Percentiles rank a stretch among this genome's conserved stretches.
These are phyloP conservation scores for Apomyelois bistriatella DNA, from an alignment of 2,888 invertebrate genomes.

Conservation along the genomic window DNA sequence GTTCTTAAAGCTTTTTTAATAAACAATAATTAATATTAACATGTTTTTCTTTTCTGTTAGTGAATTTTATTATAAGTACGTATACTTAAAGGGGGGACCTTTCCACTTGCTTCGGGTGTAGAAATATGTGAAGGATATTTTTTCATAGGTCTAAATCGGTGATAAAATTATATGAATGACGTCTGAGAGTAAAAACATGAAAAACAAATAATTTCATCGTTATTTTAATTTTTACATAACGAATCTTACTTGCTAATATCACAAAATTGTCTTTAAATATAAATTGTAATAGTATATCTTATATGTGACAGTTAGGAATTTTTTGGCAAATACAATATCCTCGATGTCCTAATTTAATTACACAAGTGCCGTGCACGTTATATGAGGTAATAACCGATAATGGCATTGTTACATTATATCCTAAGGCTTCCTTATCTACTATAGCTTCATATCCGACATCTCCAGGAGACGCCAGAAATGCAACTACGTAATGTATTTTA, in stretches of 20 bases:
- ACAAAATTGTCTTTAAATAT: neutral
- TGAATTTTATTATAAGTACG: no score
- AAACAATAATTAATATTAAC: no score
- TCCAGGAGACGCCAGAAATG: slow-evolving; percentile 82
- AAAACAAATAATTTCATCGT: no score
- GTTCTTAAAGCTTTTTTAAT: no score
- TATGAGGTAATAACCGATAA: slow-evolving; percentile 64
- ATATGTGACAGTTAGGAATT: slow-evolving; percentile 18
- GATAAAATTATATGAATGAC: no score
- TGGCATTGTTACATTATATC: slow-evolving; percentile 69
- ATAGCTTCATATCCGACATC: slow-evolving; percentile 84
- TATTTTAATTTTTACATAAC: no score
- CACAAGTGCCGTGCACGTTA: slow-evolving; percentile 44
- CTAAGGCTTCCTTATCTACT: slow-evolving; percentile 58
- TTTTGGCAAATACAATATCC: slow-evolving; percentile 46
- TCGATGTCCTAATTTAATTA: slow-evolving; percentile 33
- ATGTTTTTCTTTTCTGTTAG: no score
- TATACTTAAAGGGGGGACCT: no score
- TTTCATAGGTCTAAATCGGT: no score
- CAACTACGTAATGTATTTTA: slow-evolving; percentile 76
- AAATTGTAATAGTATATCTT: neutral
- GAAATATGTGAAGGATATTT: no score
- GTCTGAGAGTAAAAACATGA: no score
- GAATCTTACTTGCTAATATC: neutral
- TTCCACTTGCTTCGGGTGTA: no score